Base-by-base conservation (phyloP, 2,888 invertebrate genomes). In the Harpalus rufipes region DNA sequence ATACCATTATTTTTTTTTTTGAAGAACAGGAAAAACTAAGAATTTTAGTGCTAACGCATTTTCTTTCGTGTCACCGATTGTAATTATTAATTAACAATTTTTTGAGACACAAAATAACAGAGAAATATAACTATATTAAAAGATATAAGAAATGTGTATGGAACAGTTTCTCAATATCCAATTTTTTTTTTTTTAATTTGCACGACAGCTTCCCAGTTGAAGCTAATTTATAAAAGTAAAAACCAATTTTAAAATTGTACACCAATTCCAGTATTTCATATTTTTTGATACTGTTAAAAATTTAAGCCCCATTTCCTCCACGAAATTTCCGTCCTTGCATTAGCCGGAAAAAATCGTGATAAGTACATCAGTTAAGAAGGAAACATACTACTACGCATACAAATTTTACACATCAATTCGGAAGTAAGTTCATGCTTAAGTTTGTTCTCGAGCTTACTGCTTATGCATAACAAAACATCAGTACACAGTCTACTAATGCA, bases 401-500 rank as follows among this genome's bases (percentile, higher is more conserved):
- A 44, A 80, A 78, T n/a, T 85, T 8, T 74, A 74, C 44, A 74
- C 72, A 74, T 18, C 72, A 18, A 68, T 21, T 44, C 41, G 41
- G 16, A 32, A 74, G 5, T 74, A n/a, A 16, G 32, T 16, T 18
- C 72, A 74, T 74, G 72, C 72, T 74, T 44, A 44, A 8, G 41
- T 10, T 74, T 74, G 51, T 32, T 32, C 18, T 44, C 16, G 68
- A 68, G 68, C 72, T 74, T 74, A 44, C 72, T 44, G 16, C 41
- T 14, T 74, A 74, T 44, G 72, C 72, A 14, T 41, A 74, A 44
- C 14, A 16, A 74, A 18, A 74, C 18, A 18, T 44, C n/a, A 74
- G 14, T 32, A 74, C 72, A 74, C 72, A 74, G 44, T 74, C 72
- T 74, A 74, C 72, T 74, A 21, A 74, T 74, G 72, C 72, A 74